Evolutionary conservation across 2,888 invertebrate species (phyloP), one percentile per base, ranked within the genome.

Genomic region (Pammene aurita): DNA sequence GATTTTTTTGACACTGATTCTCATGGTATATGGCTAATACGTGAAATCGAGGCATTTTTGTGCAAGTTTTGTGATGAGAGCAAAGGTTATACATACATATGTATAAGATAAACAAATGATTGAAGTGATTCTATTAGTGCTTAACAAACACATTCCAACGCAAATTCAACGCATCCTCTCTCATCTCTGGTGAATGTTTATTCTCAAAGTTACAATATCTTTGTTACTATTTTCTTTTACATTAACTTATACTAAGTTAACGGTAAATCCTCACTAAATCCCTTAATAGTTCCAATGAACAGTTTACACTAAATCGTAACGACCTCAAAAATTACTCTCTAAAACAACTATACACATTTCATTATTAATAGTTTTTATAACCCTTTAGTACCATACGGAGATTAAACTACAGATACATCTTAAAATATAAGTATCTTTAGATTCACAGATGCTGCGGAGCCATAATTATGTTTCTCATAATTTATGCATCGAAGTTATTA

Each of bases 401-500:
- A 87, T 87, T 77, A 77, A 79, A 76, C 76, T 79, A 77, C 77
- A 80, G 84, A 86, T 88, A 85, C 84, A 86, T 84, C 76, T 80
- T 77, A 77, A 80, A 84, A 86, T 89, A 85, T 85, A 86, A 84
- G 61, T 58, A 66, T 44, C 57, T 80, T 78, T 76, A 80, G 84
- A 85, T 85, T 84, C 81, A 88, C 85, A 85, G 84, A 88, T 83
- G 87, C 78, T 80, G 80, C 72, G 79, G 82, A 80, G 81, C 84
- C 83, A 81, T 89, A 84, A 87, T 87, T 87, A 85, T 77, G 80
- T 10, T 41, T 26, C 76, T 78, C 73, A 78, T 88, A 86, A 89
- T 88, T 87, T 89, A 89, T 89, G 83, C 85, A 84, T 86, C 84
- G 83, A 82, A 82, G 83, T 82, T 80, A 79, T 86, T 84, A 86